phyloP scores from a whole-genome alignment of 2,797 vertebrate species.

The Heteromormyrus szaboi region DNA sequence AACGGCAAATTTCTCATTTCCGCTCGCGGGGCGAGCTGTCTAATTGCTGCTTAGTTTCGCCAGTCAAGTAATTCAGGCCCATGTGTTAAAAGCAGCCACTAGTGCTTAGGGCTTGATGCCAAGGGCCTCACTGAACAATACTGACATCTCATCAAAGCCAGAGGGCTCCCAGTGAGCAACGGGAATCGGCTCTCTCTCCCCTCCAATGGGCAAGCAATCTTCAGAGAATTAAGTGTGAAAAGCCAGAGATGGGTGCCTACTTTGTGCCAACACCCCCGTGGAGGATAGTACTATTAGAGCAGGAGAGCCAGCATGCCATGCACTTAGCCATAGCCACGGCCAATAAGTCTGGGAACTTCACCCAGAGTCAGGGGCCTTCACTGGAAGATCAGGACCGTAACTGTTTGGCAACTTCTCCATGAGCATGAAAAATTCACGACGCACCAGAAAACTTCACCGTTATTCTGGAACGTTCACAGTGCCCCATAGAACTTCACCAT shows the following conservation, averaged over 20 bases:
- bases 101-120: conserved; percentile 51
- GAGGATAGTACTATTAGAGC: conserved; percentile 60
- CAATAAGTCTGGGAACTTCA: not conserved
- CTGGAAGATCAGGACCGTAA: not conserved
- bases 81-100: conserved; percentile 55
- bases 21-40: conserved; percentile 51
- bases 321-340: conserved; percentile 34
- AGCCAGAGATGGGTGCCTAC: conserved; percentile 60
- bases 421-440: not conserved
- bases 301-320: conserved; percentile 29
- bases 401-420: not conserved
- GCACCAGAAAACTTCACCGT: not conserved
- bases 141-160: conserved; percentile 54
- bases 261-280: conserved; percentile 62
- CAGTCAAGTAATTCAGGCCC: conserved; percentile 59
- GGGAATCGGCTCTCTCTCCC: conserved; percentile 59
- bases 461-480: not conserved
- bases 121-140: conserved; percentile 49
- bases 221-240: conserved; percentile 76
- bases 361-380: not conserved
- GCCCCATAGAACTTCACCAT: not conserved
- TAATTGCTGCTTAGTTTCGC: conserved; percentile 63
- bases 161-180: conserved; percentile 44
- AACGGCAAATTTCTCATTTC: conserved; percentile 64
- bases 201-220: conserved; percentile 75